Evolutionary conservation across 2,797 vertebrate genomes (phyloP).

Genomic region (Melanotaenia nigrans): DNA sequence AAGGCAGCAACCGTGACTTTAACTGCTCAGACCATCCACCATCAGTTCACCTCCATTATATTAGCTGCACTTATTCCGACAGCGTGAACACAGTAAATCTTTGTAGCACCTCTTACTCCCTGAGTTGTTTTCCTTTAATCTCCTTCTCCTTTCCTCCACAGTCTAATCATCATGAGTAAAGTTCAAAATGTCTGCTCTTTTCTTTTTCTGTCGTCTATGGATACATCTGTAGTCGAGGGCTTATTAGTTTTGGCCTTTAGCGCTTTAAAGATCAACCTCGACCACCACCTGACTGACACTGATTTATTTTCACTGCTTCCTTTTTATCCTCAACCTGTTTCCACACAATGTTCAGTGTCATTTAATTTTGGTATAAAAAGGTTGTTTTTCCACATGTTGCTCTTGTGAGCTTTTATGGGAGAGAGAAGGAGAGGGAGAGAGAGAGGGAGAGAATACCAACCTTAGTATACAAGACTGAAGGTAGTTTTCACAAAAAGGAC

Average conservation of each 20-base stretch:
- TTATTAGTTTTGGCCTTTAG: conserved; percentile 65
- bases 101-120: conserved; percentile 19
- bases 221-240: conserved; percentile 53
- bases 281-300: conserved; percentile 9
- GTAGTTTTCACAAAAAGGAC: neutral
- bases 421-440: too few relatives aligned
- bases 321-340: conserved; percentile 11
- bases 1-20: conserved; percentile 48
- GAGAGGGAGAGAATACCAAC: too few relatives aligned
- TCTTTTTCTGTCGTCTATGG: conserved; percentile 40
- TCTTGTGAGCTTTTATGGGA: neutral
- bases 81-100: conserved; percentile 44
- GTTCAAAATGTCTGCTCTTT: conserved; percentile 58
- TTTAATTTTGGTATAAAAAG: neutral
- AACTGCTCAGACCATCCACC: conserved; percentile 36
- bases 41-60: conserved; percentile 43
- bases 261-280: conserved; percentile 42
- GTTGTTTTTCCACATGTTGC: neutral
- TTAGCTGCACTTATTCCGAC: conserved; percentile 40
- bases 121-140: conserved; percentile 39
- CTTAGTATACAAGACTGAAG: neutral
- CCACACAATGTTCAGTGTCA: neutral
- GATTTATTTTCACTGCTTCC: conserved; percentile 26
- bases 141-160: conserved; percentile 16
- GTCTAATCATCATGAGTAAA: conserved; percentile 50